These are phyloP conservation scores for Drosophila neonasuta DNA, from an alignment of 2,888 invertebrate genomes.

Conservation along the genomic window DNA sequence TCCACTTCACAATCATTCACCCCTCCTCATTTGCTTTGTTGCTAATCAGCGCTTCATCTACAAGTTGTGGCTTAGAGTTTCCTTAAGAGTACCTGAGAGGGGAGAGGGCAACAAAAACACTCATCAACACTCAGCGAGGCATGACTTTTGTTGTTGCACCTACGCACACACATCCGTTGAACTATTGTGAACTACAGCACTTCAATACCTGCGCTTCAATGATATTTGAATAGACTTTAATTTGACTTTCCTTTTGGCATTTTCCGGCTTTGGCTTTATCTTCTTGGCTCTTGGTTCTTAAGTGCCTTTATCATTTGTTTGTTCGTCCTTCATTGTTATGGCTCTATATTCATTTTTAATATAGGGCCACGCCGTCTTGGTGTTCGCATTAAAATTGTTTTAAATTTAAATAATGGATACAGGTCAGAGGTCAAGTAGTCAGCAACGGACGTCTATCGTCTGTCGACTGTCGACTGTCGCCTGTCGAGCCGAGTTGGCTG, in stretches of 20 bases:
- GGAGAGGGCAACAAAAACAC: conserved; percentile 7
- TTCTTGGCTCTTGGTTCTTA: not conserved
- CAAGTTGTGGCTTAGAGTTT: conserved; percentile 2
- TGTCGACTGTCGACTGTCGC: conserved; percentile 9
- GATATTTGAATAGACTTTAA: conserved; percentile 31
- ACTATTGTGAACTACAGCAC: conserved; percentile 1
- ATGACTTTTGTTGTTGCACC: conserved; percentile 53
- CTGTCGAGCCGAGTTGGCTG: conserved; percentile 20
- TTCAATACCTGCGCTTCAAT: conserved; percentile 12
- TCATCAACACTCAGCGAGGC: conserved; percentile 46
- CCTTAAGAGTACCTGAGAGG: conserved; percentile 24
- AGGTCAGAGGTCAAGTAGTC: not conserved
- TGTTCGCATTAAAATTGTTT: conserved; percentile 56
- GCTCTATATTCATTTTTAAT: conserved; percentile 33
- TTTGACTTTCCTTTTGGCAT: conserved; percentile 6
- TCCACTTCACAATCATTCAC: conserved; percentile 31
- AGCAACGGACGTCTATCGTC: not conserved
- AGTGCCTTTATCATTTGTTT: conserved; percentile 23
- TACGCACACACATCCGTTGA: conserved; percentile 34
- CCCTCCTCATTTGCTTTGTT: not conserved
- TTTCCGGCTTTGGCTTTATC: conserved; percentile 19
- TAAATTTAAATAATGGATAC: conserved; percentile 64
- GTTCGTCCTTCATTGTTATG: conserved; percentile 15
- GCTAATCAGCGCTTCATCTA: conserved; percentile 46
- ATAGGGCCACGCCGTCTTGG: conserved; percentile 3